These are phyloP conservation scores for Pyralis farinalis DNA, from an alignment of 2,888 invertebrate genomes.

Conservation along the genomic window DNA sequence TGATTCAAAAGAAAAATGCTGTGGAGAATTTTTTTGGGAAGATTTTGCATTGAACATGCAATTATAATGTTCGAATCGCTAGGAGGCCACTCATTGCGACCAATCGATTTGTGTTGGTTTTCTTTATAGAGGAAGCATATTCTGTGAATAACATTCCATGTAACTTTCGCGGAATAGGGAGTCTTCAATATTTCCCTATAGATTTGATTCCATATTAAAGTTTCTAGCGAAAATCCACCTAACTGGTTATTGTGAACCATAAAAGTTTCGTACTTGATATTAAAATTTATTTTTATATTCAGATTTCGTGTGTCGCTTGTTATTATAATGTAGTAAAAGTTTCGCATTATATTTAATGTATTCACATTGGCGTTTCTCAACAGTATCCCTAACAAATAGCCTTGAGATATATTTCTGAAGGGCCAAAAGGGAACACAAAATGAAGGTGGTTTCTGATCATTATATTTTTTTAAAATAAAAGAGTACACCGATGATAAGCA, in stretches of 20 bases:
- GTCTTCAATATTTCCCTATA: constrained; percentile 18
- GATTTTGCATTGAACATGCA: neutral
- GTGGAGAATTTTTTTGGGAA: constrained; percentile 1
- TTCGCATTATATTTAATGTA: constrained; percentile 29
- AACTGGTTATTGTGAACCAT: constrained; percentile 9
- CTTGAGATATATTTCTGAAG: constrained; percentile 31
- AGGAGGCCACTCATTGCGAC: too few relatives aligned
- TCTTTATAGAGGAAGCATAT: too few relatives aligned
- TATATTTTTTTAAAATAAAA: constrained; percentile 1
- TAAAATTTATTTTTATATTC: constrained; percentile 26
- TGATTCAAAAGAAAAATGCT: neutral
- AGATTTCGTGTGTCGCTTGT: constrained; percentile 21
- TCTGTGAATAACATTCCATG: too few relatives aligned
- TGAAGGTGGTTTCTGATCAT: constrained; percentile 16
- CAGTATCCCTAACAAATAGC: constrained; percentile 28
- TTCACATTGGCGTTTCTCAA: constrained; percentile 25
- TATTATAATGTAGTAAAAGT: constrained; percentile 35
- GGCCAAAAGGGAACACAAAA: constrained; percentile 28
- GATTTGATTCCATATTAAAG: constrained; percentile 1
- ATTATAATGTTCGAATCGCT: too few relatives aligned
- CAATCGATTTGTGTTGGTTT: too few relatives aligned
- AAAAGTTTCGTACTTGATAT: constrained; percentile 21
- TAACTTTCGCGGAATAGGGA: too few relatives aligned
- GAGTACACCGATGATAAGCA: too few relatives aligned
- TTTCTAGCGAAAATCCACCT: neutral